Conservation (phyloP, 1,140 invertebrate species). For the Euborellia annulipes region DNA sequence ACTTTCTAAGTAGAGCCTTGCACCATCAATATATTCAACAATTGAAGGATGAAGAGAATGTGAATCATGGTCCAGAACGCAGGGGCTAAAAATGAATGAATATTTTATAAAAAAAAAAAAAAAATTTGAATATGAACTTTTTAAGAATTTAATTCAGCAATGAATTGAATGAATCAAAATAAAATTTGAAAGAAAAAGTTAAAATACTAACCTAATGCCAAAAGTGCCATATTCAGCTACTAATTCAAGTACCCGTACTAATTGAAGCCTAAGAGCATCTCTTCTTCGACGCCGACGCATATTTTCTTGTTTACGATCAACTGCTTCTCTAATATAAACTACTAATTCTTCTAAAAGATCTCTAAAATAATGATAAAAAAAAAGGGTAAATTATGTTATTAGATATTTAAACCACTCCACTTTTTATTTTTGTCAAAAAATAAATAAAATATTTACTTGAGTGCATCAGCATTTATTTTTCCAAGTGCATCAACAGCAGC, state of each 20-base stretch:
- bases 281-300: slow-evolving; percentile 72
- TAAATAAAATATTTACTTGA: slow-evolving; percentile 49
- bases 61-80: slow-evolving; percentile 66
- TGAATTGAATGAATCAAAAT: not conserved
- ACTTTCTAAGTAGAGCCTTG: slow-evolving; percentile 74
- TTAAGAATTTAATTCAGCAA: no score
- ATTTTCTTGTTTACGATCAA: slow-evolving; percentile 96
- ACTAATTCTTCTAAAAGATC: slow-evolving; percentile 93
- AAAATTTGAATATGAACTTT: no score
- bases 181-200: no score
- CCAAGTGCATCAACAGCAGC: slow-evolving; percentile 84
- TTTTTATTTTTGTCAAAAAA: slow-evolving; percentile 1
- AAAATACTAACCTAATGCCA: slow-evolving; percentile 50
- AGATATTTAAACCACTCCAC: slow-evolving; percentile 4
- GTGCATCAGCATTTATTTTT: slow-evolving; percentile 78
- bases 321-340: slow-evolving; percentile 79
- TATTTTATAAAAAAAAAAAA: no score
- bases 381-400: slow-evolving; percentile 6
- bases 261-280: slow-evolving; percentile 79
- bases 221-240: slow-evolving; percentile 88
- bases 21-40: slow-evolving; percentile 90
- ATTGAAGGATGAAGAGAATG: slow-evolving; percentile 72
- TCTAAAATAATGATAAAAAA: slow-evolving; percentile 32
- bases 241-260: slow-evolving; percentile 80
- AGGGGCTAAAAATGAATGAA: no score